Base-by-base conservation (phyloP, 1,140 invertebrate species). In the Apocrypta bakeri region DNA sequence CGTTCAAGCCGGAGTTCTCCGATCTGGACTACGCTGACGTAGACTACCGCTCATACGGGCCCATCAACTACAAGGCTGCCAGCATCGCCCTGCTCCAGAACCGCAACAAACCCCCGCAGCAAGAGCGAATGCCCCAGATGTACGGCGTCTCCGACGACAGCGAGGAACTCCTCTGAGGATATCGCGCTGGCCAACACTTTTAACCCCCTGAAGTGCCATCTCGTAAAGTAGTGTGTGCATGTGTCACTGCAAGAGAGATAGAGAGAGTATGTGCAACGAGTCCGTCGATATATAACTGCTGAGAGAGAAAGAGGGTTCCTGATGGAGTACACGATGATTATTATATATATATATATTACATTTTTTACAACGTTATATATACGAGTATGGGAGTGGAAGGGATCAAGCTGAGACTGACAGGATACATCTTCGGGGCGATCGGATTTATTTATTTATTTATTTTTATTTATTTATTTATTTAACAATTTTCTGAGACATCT, bases 11-110 rank as follows among this genome's bases (percentile, higher is more conserved):
- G 74, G 94, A 95, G 86, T 94, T 94, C 87, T 94, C 95, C 88
- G 97, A 95, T 90, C 93, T 97, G 89, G 96, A 97, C 88, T 98
- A 98, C 92, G 97, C 97, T 63, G 97, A 98, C 92, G 95, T 97
- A 84, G 97, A 98, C 89, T 96, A 97, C 92, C 95, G 95, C 89
- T 95, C 95, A 83, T 97, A 97, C 91, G 97, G 97, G 82, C 97
- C 97, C 42, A 97, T 97, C 33, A 83, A 83, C 27, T 83, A 83
- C 72, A 83, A 83, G 12, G 82, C 82, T 9, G 82, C 82, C 0
- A 83, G 82, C 31, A 83, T 83, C n/a, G 91, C 90, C 77, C 85
- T 92, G 9, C 86, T 92, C 4, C 89, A 92, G 61, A 90, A 90
- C 61, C 90, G 89, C 31, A 88, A 89, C 37, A 88, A 87, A 61